phyloP scores from a whole-genome alignment of 2,797 vertebrate species.

The Poeciliopsis infans region DNA sequence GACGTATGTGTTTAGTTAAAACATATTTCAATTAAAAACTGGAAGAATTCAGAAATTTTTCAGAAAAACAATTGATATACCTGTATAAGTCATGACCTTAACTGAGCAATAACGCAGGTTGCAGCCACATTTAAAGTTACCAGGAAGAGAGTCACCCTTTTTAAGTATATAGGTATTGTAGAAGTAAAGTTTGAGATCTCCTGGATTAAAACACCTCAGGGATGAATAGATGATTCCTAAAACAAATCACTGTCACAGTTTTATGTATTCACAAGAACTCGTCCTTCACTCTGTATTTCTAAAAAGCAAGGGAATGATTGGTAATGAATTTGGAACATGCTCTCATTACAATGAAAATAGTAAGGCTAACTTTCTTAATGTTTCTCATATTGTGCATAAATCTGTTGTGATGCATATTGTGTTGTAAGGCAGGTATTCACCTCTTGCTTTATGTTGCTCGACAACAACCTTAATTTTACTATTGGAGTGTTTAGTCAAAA shows the following conservation, averaged over 20 bases:
- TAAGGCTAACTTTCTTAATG: neutral
- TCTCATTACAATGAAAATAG: neutral
- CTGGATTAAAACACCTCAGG: neutral
- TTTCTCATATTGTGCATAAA: neutral
- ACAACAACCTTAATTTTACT: neutral
- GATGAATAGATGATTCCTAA: neutral
- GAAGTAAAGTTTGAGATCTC: neutral
- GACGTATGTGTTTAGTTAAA: neutral
- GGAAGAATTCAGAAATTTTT: neutral
- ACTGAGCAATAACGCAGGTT: no score
- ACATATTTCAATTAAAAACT: neutral
- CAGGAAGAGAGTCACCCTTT: neutral
- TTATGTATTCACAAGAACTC: neutral
- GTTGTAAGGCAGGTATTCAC: neutral
- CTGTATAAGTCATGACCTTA: neutral
- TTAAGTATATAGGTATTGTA: neutral
- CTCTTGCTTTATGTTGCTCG: neutral
- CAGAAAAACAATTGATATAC: neutral
- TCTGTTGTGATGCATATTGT: neutral
- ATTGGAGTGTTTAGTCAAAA: neutral
- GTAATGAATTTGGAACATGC: neutral
- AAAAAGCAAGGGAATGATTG: neutral
- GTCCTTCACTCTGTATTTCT: neutral
- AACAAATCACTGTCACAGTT: neutral
- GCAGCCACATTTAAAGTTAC: neutral